Evolutionary conservation across 2,797 vertebrate species (phyloP).

Genomic region (Petrocephalus sullivani): DNA sequence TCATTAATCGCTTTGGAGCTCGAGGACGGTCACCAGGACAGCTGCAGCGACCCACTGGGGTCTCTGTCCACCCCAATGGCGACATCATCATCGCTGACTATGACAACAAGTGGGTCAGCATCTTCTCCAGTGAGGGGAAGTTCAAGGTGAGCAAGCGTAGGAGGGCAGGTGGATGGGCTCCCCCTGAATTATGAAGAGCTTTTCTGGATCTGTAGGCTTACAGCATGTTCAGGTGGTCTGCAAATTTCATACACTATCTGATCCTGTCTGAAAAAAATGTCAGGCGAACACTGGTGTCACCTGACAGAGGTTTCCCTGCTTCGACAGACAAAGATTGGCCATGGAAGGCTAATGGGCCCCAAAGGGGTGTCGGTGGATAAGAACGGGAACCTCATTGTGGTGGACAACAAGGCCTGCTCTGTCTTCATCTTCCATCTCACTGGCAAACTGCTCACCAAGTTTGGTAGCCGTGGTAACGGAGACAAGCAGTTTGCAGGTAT

Average conservation of each 20-base stretch:
- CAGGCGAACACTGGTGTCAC: background rate
- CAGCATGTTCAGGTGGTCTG: background rate
- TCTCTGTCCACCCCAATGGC: constrained; percentile 89
- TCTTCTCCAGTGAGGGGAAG: constrained; percentile 93
- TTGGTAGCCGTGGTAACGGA: constrained; percentile 90
- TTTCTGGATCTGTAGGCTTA: background rate
- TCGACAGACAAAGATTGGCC: constrained; percentile 86
- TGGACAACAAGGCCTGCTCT: constrained; percentile 96
- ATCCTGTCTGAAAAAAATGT: background rate
- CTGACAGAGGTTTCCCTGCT: background rate
- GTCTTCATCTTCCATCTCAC: constrained; percentile 97
- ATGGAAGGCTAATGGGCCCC: constrained; percentile 93
- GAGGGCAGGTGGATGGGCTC: background rate
- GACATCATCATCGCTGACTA: constrained; percentile 98
- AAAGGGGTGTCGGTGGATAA: constrained; percentile 96
- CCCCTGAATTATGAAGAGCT: background rate
- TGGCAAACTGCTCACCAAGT: constrained; percentile 90
- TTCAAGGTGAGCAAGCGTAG: constrained; percentile 73
- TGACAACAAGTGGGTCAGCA: constrained; percentile 99
- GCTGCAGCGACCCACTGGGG: constrained; percentile 89
- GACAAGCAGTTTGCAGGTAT: constrained; percentile 98
- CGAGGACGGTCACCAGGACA: constrained; percentile 90
- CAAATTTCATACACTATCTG: background rate
- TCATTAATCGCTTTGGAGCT: constrained; percentile 89
- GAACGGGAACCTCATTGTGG: constrained; percentile 93